Evolutionary conservation across 2,888 invertebrate species (phyloP).

Genomic region (Callimorpha dominula): DNA sequence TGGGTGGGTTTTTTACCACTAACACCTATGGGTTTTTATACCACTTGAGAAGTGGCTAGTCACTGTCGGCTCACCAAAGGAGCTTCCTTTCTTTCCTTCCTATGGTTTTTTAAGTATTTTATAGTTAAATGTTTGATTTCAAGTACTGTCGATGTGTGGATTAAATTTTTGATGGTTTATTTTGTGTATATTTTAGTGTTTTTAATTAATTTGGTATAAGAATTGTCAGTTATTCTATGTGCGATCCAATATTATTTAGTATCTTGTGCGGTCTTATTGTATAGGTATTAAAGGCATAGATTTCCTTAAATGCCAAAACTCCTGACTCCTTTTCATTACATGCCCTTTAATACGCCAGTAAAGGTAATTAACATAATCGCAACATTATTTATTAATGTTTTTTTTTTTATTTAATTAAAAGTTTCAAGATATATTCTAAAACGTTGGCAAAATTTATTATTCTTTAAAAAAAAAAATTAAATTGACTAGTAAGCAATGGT

Average conservation of each 20-base stretch:
- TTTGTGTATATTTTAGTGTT: neutral
- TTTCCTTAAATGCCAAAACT: too few species aligned
- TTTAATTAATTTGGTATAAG: neutral
- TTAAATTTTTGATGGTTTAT: slow-evolving; percentile 30
- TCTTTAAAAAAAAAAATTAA: too few species aligned
- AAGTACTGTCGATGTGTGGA: slow-evolving; percentile 24
- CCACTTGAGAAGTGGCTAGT: slow-evolving; percentile 59
- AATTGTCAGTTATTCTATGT: neutral
- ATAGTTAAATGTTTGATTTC: slow-evolving; percentile 14
- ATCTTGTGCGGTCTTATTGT: neutral
- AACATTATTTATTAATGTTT: too few species aligned
- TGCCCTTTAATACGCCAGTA: too few species aligned
- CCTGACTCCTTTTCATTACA: too few species aligned
- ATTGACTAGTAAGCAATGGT: too few species aligned
- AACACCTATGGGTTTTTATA: slow-evolving; percentile 57
- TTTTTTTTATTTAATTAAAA: too few species aligned
- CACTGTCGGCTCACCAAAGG: slow-evolving; percentile 71
- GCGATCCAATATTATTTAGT: neutral
- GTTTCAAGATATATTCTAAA: too few species aligned
- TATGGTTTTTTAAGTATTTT: slow-evolving; percentile 11
- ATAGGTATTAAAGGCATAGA: too few species aligned
- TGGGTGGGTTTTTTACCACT: slow-evolving; percentile 61
- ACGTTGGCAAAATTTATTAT: too few species aligned
- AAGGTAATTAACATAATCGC: too few species aligned
- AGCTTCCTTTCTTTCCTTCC: slow-evolving; percentile 56